Evolutionary conservation across 2,113 vertebrate genomes (phyloP).

Genomic region (Noturus placidus): DNA sequence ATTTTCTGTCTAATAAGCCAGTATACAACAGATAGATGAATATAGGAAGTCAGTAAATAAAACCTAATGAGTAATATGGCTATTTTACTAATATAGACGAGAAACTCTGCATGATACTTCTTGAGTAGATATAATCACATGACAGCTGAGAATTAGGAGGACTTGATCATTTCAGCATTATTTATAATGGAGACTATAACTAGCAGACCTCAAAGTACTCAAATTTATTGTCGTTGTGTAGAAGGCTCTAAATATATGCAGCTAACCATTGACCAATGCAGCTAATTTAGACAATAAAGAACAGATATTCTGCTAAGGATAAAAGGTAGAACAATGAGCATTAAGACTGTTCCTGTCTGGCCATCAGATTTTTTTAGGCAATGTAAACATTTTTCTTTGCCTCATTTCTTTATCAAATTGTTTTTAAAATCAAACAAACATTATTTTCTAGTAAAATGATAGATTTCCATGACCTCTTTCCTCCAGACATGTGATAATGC

Average conservation of each 20-base stretch:
- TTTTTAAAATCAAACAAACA: not conserved
- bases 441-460: not conserved
- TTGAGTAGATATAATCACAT: not conserved
- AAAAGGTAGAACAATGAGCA: slow-evolving; percentile 9
- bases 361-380: not conserved
- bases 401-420: not conserved
- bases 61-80: not conserved
- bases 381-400: slow-evolving; percentile 3
- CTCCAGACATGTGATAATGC: slow-evolving; percentile 41
- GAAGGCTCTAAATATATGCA: slow-evolving; percentile 31
- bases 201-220: slow-evolving; percentile 7
- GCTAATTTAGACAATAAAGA: slow-evolving; percentile 31
- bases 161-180: not conserved
- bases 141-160: not conserved
- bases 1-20: not conserved
- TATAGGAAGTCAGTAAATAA: not conserved
- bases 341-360: slow-evolving; percentile 29
- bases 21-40: not conserved
- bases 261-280: slow-evolving; percentile 30
- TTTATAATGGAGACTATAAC: slow-evolving; percentile 2
- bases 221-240: not conserved
- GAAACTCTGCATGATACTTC: slow-evolving; percentile 31
- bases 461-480: not conserved
- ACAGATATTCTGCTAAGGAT: slow-evolving; percentile 40
- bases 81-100: not conserved